Conservation (phyloP, 2,113 vertebrate genomes). For the Daubentonia madagascariensis region DNA sequence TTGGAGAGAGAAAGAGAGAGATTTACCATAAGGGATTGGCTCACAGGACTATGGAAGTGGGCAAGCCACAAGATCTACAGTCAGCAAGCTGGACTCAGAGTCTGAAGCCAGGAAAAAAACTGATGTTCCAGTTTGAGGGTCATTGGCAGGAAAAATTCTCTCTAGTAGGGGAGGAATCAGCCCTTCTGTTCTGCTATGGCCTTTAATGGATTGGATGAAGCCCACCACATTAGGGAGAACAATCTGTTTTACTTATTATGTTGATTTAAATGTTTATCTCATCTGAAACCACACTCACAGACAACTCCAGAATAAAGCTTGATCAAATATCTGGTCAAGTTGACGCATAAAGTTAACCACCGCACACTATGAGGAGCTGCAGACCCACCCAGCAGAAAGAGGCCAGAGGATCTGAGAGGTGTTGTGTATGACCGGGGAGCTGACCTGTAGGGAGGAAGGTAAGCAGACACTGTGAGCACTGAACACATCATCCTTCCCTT, state of each 20-base stretch:
- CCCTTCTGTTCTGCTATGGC: not conserved
- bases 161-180: not conserved
- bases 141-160: not conserved
- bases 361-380: not conserved
- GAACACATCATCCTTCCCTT: not conserved
- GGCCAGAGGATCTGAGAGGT: not conserved
- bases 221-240: not conserved
- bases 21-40: not conserved
- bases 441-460: not conserved
- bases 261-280: too few relatives aligned
- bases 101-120: not conserved
- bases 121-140: not conserved
- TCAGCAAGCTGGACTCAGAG: not conserved
- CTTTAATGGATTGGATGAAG: not conserved
- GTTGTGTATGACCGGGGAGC: too few relatives aligned
- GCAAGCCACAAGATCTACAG: not conserved
- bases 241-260: too few relatives aligned
- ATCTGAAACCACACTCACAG: not conserved
- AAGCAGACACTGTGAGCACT: rapidly evolving
- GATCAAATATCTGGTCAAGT: not conserved
- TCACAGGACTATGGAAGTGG: not conserved
- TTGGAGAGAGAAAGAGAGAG: too few relatives aligned
- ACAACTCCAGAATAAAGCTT: not conserved
- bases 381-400: too few relatives aligned
- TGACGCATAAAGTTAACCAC: not conserved